phyloP scores from a whole-genome alignment of 1,140 invertebrate genomes.

The Lutraria rhynchaena region DNA sequence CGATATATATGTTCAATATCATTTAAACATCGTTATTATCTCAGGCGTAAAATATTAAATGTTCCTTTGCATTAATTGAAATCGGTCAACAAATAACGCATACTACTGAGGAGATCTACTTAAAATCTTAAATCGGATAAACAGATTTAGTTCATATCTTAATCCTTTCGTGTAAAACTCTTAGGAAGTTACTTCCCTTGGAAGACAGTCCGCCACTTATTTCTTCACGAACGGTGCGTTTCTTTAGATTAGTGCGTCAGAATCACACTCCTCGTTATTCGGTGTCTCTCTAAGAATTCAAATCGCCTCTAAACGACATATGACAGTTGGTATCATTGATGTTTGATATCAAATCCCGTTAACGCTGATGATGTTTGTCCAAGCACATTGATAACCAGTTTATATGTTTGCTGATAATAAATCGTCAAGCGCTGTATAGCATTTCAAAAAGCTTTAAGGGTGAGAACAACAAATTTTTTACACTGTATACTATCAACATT shows the following conservation, averaged over 20 bases:
- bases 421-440: conserved; percentile 12
- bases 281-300: too few relatives aligned
- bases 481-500: not conserved
- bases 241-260: not conserved
- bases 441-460: conserved; percentile 14
- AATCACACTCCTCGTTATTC: not conserved
- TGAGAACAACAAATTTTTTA: conserved; percentile 4
- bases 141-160: not conserved
- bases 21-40: conserved; percentile 16
- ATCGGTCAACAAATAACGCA: not conserved
- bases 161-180: not conserved
- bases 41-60: conserved; percentile 5
- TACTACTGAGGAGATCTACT: not conserved
- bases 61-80: conserved; percentile 13
- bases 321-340: too few relatives aligned
- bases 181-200: conserved; percentile 6
- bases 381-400: conserved; percentile 14
- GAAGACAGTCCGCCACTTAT: not conserved
- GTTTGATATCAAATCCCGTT: not conserved
- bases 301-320: too few relatives aligned
- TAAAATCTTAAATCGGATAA: conserved; percentile 30
- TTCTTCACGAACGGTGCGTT: not conserved
- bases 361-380: not conserved
- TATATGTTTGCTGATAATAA: conserved; percentile 41
- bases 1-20: too few relatives aligned